phyloP scores from a whole-genome alignment of 2,113 vertebrate species.

The Meles meles region DNA sequence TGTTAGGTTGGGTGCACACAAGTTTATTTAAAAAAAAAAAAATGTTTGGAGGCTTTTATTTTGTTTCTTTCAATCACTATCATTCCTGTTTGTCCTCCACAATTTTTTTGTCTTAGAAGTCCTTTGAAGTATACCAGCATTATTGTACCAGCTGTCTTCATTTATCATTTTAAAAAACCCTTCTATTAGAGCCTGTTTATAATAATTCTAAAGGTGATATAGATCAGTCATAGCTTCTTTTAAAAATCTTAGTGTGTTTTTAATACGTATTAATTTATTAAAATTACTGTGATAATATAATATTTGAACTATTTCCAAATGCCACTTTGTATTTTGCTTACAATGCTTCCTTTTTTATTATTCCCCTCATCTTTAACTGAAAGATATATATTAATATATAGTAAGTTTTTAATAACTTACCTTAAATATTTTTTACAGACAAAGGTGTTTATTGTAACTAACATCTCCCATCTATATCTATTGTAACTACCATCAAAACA shows the following conservation, averaged over 20 bases:
- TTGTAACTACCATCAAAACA: background rate
- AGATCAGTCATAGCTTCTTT: background rate
- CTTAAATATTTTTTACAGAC: background rate
- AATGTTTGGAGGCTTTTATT: background rate
- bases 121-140: background rate
- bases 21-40: background rate
- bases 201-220: background rate
- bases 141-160: background rate
- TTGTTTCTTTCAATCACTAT: background rate
- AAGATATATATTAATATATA: background rate
- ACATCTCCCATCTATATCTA: no score
- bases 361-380: background rate
- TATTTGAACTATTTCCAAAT: background rate
- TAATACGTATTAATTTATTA: background rate
- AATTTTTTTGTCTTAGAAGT: background rate
- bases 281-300: background rate
- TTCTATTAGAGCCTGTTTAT: background rate
- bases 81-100: background rate
- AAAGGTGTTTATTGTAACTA: background rate
- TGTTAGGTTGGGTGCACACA: background rate
- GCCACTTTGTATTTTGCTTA: background rate
- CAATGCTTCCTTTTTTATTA: background rate
- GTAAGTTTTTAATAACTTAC: background rate
- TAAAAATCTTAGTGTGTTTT: background rate
- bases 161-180: background rate